Base-by-base conservation (phyloP, 2,888 invertebrate species). In the Neelides folsomi region DNA sequence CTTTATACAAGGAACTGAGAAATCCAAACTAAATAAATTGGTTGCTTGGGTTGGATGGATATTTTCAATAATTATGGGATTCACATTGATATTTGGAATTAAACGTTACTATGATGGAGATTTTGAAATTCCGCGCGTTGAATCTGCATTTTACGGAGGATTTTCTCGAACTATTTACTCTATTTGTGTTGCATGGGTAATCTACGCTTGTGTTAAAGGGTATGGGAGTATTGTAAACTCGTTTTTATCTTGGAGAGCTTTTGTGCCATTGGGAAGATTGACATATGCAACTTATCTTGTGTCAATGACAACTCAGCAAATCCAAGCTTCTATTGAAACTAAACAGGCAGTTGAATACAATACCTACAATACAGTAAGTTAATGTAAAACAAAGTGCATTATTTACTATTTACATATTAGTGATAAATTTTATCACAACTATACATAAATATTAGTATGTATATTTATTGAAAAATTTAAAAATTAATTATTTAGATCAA, bases 141-240 rank as follows among this genome's bases (percentile, higher is more conserved):
- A 47, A 5, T 42, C 51, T 9, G 50, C 50, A 41, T 39, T 57
- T 19, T 66, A 66, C 51, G 61, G 58, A 1, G 61, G 63, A 5
- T 44, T 65, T 8, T 49, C 55, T 48, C 50, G 64, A 9, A 49
- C 51, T 34, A 47, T 51, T 8, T 66, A 65, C 64, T 58, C 54
- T 8, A 2, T 57, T 8, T 51, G 55, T 4, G 47, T 66, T 1
- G 43, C 50, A 37, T 66, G 66, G 66, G 50, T 66, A 12, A 56
- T 66, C 12, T 64, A 62, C 47, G 65, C 65, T 8, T 66, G 66
- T 46, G 54, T 57, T 36, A 62, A 56, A 15, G 66, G 65, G 13
- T 55, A 63, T 47, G 66, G 64, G 9, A 55, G 56, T 1, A 42
- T 39, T 20, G 51, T 62, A 12, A 60, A 57, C 42, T 10, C 15